Base-by-base conservation (phyloP, 1,140 invertebrate genomes). In the Cydia strobilella region DNA sequence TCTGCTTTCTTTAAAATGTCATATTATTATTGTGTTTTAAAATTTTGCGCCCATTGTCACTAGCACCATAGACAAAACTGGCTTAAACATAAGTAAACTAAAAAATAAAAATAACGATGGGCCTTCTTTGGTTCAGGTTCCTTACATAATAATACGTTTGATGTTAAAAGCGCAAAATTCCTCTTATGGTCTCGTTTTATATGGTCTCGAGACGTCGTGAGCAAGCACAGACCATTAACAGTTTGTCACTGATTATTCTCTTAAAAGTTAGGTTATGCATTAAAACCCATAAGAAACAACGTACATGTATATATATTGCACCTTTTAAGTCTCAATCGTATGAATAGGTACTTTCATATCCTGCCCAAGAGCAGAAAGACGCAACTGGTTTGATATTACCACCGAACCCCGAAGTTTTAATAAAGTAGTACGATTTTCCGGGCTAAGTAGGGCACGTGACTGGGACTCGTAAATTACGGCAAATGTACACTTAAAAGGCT, bases 381-480 rank as follows among this genome's bases (percentile, higher is more conserved):
- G 2, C 20, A 59, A 59, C 54, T 12, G 54, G 18, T 23, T 59
- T 23, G 7, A 23, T 23, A 12, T 10, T 23, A 10, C 20, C 9
- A 59, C 20, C 12, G 54, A 59, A 23, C 7, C 54, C 12, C 54
- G 54, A 59, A 0, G 54, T 12, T 59, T 59, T n/a, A 59, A 23
- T 23, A 23, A 59, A 59, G 20, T 59, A 23, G 54, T 59, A 23
- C 54, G 54, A 59, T 59, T 23, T 59, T 59, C 20, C 9, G 10
- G 54, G 20, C 20, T 59, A 59, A 59, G 54, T 59, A 59, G 18
- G 20, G 54, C 54, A 59, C 54, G 54, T 59, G 54, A 59, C 54
- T 59, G 54, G 54, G 20, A 18, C 54, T 23, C 54, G 54, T 59
- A 59, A 59, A 59, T 59, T 59, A 59, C 54, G 54, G 20, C 54